Evolutionary conservation across 1,140 invertebrate genomes (phyloP), one percentile per base, ranked within the genome.

Genomic region (Pogonus chalceus): DNA sequence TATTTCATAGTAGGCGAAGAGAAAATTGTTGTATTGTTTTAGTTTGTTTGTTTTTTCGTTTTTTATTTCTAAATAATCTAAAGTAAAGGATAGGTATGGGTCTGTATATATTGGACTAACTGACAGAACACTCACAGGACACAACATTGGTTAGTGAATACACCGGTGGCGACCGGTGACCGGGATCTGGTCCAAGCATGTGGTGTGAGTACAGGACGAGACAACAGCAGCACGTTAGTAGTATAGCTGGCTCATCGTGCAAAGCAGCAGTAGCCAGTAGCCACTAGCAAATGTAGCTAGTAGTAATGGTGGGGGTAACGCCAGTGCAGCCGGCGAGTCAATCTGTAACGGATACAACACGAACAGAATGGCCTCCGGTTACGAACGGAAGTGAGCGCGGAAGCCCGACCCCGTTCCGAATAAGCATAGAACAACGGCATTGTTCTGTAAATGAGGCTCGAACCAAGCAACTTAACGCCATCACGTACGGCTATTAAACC

Each of bases 401-500:
- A 43, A 12, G 7, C 37, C 18, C 37, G 37, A 18, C 9, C 37
- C 18, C 37, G 37, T 18, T 12, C 37, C 37, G 18, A 43, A 43
- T 18, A 43, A 4, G 37, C 18, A 43, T 18, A 18, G 37, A 18
- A 18, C 37, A 43, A 12, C 37, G 37, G 37, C 37, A 43, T 43
- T 43, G 37, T 43, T 43, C 37, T 43, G 9, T 43, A 43, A 43
- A 43, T 43, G 37, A 43, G 37, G 9, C 37, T 43, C 37, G 37
- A 43, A 43, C 37, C 37, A 16, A 16, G 9, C 37, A 43, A 43
- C 37, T 43, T 43, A 43, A 43, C 37, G 37, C 37, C 37, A 43
- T 43, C 37, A 43, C 37, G 37, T 43, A 43, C 37, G 37, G 37
- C 37, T 43, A 43, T 43, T 43, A 43, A 43, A 43, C 37, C 26